A percentile compares a stretch with the other conserved stretches of the same genome.
Conservation (phyloP, 1,140 invertebrate species). For the Acarapis woodi region DNA sequence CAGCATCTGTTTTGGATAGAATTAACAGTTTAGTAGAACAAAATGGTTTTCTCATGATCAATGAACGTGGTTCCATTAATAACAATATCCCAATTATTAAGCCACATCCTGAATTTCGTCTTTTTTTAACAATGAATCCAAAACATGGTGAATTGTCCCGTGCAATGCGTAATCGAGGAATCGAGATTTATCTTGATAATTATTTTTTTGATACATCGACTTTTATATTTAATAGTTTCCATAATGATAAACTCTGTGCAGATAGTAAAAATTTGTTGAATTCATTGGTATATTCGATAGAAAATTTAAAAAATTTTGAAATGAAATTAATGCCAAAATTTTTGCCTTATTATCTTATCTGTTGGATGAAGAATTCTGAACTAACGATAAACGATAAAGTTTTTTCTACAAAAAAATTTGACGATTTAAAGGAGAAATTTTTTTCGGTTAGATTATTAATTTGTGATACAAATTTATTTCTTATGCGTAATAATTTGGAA, state of each 20-base stretch:
- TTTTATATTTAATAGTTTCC: neutral
- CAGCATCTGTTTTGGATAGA: conserved; percentile 77
- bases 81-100: conserved; percentile 38
- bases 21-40: conserved; percentile 82
- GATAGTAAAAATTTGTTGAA: neutral
- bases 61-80: conserved; percentile 53
- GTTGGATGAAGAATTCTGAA: neutral
- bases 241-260: neutral
- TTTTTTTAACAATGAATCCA: conserved; percentile 84
- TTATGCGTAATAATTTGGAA: too few species aligned
- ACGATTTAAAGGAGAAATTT: too few species aligned
- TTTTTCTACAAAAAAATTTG: too few species aligned
- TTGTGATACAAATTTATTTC: too few species aligned
- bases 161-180: conserved; percentile 86
- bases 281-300: too few species aligned
- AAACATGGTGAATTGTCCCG: conserved; percentile 79
- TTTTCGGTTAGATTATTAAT: too few species aligned
- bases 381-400: too few species aligned
- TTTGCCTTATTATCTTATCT: neutral
- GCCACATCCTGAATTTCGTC: conserved; percentile 66
- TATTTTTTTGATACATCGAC: neutral
- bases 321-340: neutral
- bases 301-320: too few species aligned
- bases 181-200: conserved; percentile 50
- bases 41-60: conserved; percentile 53